These are phyloP conservation scores for Pogona vitticeps DNA, from an alignment of 2,113 vertebrate species.

Conservation along the genomic window DNA sequence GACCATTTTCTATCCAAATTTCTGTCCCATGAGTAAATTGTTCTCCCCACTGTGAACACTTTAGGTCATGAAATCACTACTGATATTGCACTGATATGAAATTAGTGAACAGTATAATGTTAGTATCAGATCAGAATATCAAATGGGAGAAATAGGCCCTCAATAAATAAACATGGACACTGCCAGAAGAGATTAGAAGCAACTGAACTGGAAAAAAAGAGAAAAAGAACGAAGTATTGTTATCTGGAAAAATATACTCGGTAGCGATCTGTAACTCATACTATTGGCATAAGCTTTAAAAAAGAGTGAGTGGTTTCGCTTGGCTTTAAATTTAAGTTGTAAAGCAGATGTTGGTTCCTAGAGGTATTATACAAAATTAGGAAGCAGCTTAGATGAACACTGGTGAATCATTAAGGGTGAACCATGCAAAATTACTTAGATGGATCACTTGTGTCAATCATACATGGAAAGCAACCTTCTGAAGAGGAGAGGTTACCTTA, in stretches of 20 bases:
- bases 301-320: constrained; percentile 6
- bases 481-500: too few species aligned
- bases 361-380: constrained; percentile 39
- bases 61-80: not conserved
- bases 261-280: constrained; percentile 36
- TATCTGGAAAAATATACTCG: constrained; percentile 22
- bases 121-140: not conserved
- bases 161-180: constrained; percentile 33
- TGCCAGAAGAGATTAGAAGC: constrained; percentile 48
- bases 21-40: not conserved
- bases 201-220: constrained; percentile 23
- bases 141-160: not conserved
- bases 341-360: constrained; percentile 41
- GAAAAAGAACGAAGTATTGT: constrained; percentile 9
- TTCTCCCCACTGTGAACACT: not conserved
- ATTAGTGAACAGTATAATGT: not conserved
- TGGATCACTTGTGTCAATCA: too few species aligned
- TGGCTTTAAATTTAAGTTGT: constrained; percentile 16
- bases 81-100: not conserved
- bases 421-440: constrained; percentile 2
- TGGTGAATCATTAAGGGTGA: not conserved
- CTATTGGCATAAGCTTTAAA: constrained; percentile 12
- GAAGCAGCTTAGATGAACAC: not conserved
- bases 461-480: too few species aligned
- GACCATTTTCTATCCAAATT: not conserved